Percentiles rank a stretch among this genome's conserved stretches.
phyloP scores from a whole-genome alignment of 2,113 vertebrate genomes.

The Engystomops pustulosus region DNA sequence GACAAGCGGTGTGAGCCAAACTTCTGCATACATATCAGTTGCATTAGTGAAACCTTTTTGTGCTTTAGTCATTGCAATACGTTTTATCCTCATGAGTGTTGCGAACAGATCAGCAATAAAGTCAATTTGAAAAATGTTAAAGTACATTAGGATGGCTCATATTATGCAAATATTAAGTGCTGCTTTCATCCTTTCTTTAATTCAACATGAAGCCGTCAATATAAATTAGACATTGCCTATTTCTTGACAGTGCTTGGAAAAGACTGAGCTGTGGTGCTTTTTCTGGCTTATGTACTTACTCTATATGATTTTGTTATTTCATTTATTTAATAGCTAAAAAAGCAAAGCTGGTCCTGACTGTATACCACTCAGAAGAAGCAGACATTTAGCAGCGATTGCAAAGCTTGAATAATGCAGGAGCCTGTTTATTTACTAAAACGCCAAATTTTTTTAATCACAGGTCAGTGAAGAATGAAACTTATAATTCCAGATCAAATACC shows the following conservation, averaged over 20 bases:
- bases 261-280: not conserved
- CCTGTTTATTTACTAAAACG: constrained; percentile 72
- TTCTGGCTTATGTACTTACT: not conserved
- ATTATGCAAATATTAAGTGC: constrained; percentile 61
- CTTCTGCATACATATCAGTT: constrained; percentile 57
- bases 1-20: constrained; percentile 52
- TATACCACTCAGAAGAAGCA: constrained; percentile 28
- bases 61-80: constrained; percentile 57
- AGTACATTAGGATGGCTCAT: constrained; percentile 59
- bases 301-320: constrained; percentile 30
- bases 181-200: constrained; percentile 59
- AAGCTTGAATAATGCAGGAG: constrained; percentile 65
- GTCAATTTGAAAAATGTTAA: constrained; percentile 61
- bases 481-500: constrained; percentile 69
- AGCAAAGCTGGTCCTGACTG: not conserved
- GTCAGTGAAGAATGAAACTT: constrained; percentile 73
- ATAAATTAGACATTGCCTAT: constrained; percentile 55
- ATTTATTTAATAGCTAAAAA: constrained; percentile 34
- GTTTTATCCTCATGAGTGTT: constrained; percentile 57
- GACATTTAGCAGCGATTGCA: constrained; percentile 60
- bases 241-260: constrained; percentile 36
- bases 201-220: constrained; percentile 57
- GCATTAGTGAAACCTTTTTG: constrained; percentile 57
- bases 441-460: constrained; percentile 71
- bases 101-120: constrained; percentile 58